Evolutionary conservation across 2,113 vertebrate species (phyloP), one percentile per base, ranked within the genome.

Genomic region (Takifugu flavidus): DNA sequence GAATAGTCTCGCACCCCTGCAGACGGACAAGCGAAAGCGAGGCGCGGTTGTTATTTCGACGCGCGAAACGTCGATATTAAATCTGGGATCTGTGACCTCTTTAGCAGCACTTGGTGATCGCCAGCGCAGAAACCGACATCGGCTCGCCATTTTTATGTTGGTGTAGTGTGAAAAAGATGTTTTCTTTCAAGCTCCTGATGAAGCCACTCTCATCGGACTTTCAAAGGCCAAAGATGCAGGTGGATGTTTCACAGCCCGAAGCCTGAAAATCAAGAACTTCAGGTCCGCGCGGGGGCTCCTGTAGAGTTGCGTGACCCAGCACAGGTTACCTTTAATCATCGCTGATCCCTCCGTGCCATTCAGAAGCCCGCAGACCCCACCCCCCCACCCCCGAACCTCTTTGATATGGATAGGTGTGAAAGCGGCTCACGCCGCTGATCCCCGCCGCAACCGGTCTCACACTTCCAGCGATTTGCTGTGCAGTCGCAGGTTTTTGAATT

Each of bases 321-420:
- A 57, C 80, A 81, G 79, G 86, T 87, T 84, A 82, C 68, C 83
- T 88, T 87, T 88, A 87, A 89, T 88, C 84, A 88, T 79, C 60
- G 2, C 57, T 67, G 69, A 78, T 84, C 77, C 78, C 75, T 80
- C 60, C 15, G 79, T 78, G 55, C 75, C 61, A 76, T 85, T 86
- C 76, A 83, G 67, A 49, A 59, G 70, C 72, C 72, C 69, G 15
- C 66, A 55, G 66, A 20, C 20, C 75, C 69, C 62, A 79, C 66
- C 59, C 15, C 67, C 64, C 50, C 28, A 63, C 65, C 60, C 69
- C 78, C 76, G 74, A 80, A 84, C 73, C 70, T 76, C 75, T 90
- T 87, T 86, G 76, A 87, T 87, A 88, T 81, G 78, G 67, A 87
- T 66, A 78, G 65, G 66, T 84, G 75, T 82, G 76, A 80, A 84